A percentile compares a stretch with the other conserved stretches of the same genome.
Conservation (phyloP, 2,797 vertebrate genomes). For the Rhabdomys pumilio region DNA sequence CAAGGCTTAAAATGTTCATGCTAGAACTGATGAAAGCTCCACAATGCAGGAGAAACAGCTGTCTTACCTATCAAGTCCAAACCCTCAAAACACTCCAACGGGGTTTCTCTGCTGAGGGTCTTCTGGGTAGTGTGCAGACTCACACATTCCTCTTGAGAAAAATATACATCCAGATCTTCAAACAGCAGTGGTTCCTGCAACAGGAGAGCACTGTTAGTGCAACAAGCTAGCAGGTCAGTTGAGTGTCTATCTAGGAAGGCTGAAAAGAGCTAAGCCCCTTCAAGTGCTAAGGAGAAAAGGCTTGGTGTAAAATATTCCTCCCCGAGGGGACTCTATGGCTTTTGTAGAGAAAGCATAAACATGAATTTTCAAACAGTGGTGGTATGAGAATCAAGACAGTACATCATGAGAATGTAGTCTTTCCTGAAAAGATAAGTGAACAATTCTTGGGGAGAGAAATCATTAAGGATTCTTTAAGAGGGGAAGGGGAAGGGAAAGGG, state of each 20-base stretch:
- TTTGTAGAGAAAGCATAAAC: not conserved
- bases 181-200: conserved; percentile 68
- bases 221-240: not conserved
- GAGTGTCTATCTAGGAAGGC: not conserved
- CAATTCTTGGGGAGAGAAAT: not conserved
- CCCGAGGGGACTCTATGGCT: not conserved
- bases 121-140: conserved; percentile 49
- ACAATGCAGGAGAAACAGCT: conserved; percentile 55
- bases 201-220: not conserved
- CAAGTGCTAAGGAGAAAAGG: not conserved
- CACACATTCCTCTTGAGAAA: conserved; percentile 82
- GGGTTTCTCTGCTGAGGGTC: conserved; percentile 9
- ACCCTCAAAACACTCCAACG: not conserved
- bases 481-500: not conserved
- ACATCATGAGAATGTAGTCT: not conserved
- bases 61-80: conserved; percentile 63
- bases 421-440: not conserved
- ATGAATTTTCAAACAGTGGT: not conserved
- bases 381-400: not conserved
- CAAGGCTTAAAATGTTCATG: conserved; percentile 26
- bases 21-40: conserved; percentile 12
- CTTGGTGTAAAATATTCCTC: not conserved
- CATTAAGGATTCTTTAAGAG: not conserved
- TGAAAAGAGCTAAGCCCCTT: not conserved
- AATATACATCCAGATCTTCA: conserved; percentile 79